Conservation (phyloP, 2,113 vertebrate species). For the Tetraodon nigroviridis region DNA sequence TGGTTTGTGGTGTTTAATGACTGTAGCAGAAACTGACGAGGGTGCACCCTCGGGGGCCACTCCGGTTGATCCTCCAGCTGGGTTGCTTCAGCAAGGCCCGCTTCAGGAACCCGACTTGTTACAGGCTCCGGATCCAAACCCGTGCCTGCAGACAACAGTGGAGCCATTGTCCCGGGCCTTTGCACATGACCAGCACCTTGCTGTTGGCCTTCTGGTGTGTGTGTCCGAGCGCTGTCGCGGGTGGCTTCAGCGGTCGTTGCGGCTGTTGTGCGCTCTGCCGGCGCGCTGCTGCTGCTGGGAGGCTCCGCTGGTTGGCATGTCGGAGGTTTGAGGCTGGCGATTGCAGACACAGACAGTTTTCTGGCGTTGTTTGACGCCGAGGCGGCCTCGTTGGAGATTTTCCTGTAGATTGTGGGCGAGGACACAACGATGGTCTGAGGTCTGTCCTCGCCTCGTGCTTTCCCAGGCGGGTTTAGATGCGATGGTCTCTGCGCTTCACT, state of each 20-base stretch:
- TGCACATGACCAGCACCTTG: constrained; percentile 50
- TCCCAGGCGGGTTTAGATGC: constrained; percentile 29
- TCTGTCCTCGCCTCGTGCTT: constrained; percentile 55
- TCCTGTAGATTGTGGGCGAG: constrained; percentile 62
- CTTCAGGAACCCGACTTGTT: constrained; percentile 22
- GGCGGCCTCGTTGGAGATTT: constrained; percentile 56
- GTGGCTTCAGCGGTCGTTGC: constrained; percentile 35
- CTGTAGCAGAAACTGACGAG: constrained; percentile 27
- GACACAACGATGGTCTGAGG: constrained; percentile 62
- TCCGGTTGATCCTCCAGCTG: constrained; percentile 43
- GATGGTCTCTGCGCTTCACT: constrained; percentile 53
- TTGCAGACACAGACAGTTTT: constrained; percentile 66
- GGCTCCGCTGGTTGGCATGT: constrained; percentile 54
- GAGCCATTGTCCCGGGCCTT: constrained; percentile 40
- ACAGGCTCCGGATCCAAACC: constrained; percentile 16
- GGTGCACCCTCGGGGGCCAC: constrained; percentile 23
- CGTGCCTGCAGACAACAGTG: constrained; percentile 15
- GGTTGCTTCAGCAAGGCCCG: constrained; percentile 10
- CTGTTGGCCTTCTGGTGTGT: constrained; percentile 24
- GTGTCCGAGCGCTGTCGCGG: constrained; percentile 37
- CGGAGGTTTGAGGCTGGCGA: constrained; percentile 70
- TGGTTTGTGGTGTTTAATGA: constrained; percentile 48
- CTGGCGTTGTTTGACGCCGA: constrained; percentile 56
- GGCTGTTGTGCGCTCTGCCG: constrained; percentile 30
- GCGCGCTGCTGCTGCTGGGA: constrained; percentile 18